Base-by-base conservation (phyloP, 2,888 invertebrate genomes). In the Polydrusus pterygomalis region DNA sequence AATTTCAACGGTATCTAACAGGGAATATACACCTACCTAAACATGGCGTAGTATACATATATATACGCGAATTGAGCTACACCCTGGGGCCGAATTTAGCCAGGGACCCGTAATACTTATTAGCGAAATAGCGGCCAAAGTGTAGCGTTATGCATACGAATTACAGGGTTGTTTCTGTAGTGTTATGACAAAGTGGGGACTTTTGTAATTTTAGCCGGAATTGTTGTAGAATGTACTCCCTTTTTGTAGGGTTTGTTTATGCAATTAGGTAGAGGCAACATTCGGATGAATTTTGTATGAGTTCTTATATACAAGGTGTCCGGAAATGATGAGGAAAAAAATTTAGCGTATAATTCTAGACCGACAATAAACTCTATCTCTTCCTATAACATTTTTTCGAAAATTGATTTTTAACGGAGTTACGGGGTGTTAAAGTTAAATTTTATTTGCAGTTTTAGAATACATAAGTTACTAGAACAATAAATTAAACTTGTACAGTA, bases 91-190 rank as follows among this genome's bases (percentile, higher is more conserved):
- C 75, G 20, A 63, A 75, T 75, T 75, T 70, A 51, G 62, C 70
- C 75, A 43, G 75, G 71, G 71, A 68, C 69, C 70, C 77, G 64
- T 69, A 70, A 65, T 74, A 60, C 73, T 77, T 73, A 76, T 76
- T 72, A 76, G 76, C 69, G 51, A 69, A 74, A 73, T 73, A 67
- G 67, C 67, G 60, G 73, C 67, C 73, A 65, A 68, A 67, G 60
- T 74, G 73, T 74, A 74, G 58, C 70, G 73, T 73, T 77, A 74
- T 77, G 77, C 77, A 77, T 77, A 77, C 77, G 77, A 77, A 77
- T 77, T 77, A 73, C 70, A 70, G 73, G 68, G 69, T 64, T 76
- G 76, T 76, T 76, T 40, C 68, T 34, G 56, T 51, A 17, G 58
- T 56, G 58, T 60, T 38, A 60, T 58, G 70, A 70, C 70, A 58